phyloP scores from a whole-genome alignment of 2,797 vertebrate species.

The Rhinoraja longicauda region DNA sequence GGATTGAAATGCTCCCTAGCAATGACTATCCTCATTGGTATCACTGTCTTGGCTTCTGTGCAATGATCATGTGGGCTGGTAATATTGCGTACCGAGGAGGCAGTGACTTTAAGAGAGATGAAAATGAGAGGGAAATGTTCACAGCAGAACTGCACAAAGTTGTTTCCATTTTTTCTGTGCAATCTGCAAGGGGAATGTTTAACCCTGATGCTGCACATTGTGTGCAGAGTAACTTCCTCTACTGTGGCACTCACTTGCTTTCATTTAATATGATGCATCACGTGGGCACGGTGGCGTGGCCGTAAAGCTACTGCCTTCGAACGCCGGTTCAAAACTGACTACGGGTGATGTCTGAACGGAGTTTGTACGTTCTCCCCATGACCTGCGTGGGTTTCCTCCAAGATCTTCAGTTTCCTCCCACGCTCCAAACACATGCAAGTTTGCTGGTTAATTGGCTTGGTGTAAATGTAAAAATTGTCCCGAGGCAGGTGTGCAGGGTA shows the following conservation, averaged over 20 bases:
- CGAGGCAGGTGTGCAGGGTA: too few relatives aligned
- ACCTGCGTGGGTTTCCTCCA: too few relatives aligned
- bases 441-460: too few relatives aligned
- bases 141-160: not conserved
- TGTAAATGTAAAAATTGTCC: too few relatives aligned
- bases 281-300: not conserved
- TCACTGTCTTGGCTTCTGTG: not conserved
- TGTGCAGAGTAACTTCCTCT: not conserved
- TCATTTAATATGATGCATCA: constrained; percentile 50
- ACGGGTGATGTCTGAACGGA: too few relatives aligned
- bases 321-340: too few relatives aligned
- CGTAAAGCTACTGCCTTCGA: too few relatives aligned
- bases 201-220: not conserved
- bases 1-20: not conserved
- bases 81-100: not conserved
- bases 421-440: too few relatives aligned
- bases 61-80: not conserved
- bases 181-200: not conserved
- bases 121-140: not conserved
- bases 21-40: not conserved
- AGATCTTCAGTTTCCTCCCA: too few relatives aligned
- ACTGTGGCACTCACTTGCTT: constrained; percentile 43
- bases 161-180: not conserved
- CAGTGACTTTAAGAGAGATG: not conserved
- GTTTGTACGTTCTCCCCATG: too few relatives aligned